phyloP scores from a whole-genome alignment of 2,888 invertebrate genomes.

The Margaritifera margaritifera region DNA sequence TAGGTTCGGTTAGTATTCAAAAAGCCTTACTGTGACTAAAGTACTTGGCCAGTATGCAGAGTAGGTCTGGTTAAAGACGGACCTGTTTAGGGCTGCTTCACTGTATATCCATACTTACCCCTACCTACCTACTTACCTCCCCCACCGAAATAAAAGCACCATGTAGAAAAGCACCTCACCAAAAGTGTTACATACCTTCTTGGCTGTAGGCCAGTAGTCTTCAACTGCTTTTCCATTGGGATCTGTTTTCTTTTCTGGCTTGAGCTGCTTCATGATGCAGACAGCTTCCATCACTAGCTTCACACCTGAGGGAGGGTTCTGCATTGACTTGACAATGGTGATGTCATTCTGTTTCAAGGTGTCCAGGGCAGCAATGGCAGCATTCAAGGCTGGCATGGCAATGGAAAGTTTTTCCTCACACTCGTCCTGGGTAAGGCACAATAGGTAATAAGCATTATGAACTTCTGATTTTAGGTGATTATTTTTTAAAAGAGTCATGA shows the following conservation, averaged over 20 bases:
- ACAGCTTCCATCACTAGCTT: conserved; percentile 72
- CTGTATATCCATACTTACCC: no score
- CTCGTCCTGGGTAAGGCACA: conserved; percentile 58
- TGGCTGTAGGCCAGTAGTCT: conserved; percentile 71
- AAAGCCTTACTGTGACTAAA: no score
- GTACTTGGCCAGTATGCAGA: no score
- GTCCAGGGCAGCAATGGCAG: conserved; percentile 69
- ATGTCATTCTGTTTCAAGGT: conserved; percentile 72
- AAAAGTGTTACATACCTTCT: conserved; percentile 53
- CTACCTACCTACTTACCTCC: no score
- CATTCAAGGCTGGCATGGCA: conserved; percentile 72
- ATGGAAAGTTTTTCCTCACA: conserved; percentile 70
- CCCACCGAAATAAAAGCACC: no score
- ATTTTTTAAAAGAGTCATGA: no score
- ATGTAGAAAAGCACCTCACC: no score
- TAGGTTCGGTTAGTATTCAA: no score
- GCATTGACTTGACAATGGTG: conserved; percentile 70
- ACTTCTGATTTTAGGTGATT: no score
- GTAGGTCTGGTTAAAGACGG: no score
- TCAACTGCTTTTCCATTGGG: conserved; percentile 64
- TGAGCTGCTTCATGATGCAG: conserved; percentile 71
- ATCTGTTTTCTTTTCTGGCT: conserved; percentile 68
- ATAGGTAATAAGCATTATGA: no score
- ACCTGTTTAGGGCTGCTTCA: no score
- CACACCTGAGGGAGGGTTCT: conserved; percentile 69